These are phyloP conservation scores for Aulostomus chinensis DNA, from an alignment of 2,797 vertebrate species.

Conservation along the genomic window DNA sequence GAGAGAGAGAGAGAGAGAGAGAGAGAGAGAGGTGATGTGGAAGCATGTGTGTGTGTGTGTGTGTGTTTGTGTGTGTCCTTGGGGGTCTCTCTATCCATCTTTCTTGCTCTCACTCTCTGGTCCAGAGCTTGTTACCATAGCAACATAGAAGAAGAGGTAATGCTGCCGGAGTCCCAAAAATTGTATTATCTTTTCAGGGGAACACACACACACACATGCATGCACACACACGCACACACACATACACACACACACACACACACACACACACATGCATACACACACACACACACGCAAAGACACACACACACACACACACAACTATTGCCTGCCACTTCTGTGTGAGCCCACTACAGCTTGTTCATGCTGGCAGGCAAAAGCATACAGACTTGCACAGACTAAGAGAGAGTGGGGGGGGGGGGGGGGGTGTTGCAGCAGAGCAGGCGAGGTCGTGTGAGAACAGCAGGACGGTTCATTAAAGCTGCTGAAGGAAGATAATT, in stretches of 20 bases:
- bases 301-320: conserved; percentile 14
- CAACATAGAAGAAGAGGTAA: conserved; percentile 77
- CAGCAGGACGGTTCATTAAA: conserved; percentile 65
- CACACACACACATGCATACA: not conserved
- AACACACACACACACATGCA: conserved; percentile 29
- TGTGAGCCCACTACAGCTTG: conserved; percentile 65
- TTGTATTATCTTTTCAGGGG: conserved; percentile 79
- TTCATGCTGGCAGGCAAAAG: conserved; percentile 69
- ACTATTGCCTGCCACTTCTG: conserved; percentile 20
- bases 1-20: conserved; percentile 27
- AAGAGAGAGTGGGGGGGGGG: conserved; percentile 30
- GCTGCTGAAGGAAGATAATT: conserved; percentile 45
- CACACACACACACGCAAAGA: conserved; percentile 4
- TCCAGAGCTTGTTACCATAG: conserved; percentile 78
- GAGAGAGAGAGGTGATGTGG: conserved; percentile 18
- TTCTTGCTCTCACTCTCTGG: conserved; percentile 71
- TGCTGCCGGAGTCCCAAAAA: conserved; percentile 76
- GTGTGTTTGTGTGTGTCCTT: conserved; percentile 61
- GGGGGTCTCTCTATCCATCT: conserved; percentile 75
- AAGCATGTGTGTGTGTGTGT: conserved; percentile 16
- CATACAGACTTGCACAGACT: conserved; percentile 29
- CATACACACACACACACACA: conserved; percentile 15
- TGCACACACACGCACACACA: not conserved
- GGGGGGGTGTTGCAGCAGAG: too few species aligned
- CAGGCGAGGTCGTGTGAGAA: too few species aligned